phyloP scores from a whole-genome alignment of 2,888 invertebrate species.

The Ectemnius cavifrons region DNA sequence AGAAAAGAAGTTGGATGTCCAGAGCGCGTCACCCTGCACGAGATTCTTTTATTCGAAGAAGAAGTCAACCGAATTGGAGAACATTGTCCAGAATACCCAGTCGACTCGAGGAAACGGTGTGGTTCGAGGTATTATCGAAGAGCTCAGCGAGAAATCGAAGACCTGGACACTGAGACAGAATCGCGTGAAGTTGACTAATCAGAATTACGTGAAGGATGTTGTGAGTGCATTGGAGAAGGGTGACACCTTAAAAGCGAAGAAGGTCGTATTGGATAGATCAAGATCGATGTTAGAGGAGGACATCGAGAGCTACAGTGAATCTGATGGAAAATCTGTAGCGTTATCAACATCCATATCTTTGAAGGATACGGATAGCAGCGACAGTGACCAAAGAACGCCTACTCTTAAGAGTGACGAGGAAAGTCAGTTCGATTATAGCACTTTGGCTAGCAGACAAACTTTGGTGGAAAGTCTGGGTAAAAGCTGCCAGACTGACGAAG shows the following conservation, averaged over 20 bases:
- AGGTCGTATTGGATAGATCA: neutral
- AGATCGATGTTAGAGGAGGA: conserved; percentile 18
- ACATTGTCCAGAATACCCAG: conserved; percentile 46
- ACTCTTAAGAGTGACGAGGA: conserved; percentile 19
- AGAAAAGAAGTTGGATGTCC: neutral
- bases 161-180: neutral
- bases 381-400: conserved; percentile 39
- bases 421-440: conserved; percentile 9
- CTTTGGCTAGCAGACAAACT: neutral
- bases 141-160: conserved; percentile 49
- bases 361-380: conserved; percentile 59
- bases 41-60: conserved; percentile 45
- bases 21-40: conserved; percentile 11
- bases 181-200: conserved; percentile 5
- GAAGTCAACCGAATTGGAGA: conserved; percentile 58
- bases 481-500: conserved; percentile 25
- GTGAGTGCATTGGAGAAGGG: conserved; percentile 57
- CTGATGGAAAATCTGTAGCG: conserved; percentile 43
- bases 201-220: conserved; percentile 58
- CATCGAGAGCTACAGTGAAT: conserved; percentile 21
- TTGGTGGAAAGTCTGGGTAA: neutral
- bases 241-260: neutral
- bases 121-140: conserved; percentile 59
- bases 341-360: conserved; percentile 53
- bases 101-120: conserved; percentile 30